phyloP scores from a whole-genome alignment of 2,113 vertebrate genomes.

The Anolis carolinensis region DNA sequence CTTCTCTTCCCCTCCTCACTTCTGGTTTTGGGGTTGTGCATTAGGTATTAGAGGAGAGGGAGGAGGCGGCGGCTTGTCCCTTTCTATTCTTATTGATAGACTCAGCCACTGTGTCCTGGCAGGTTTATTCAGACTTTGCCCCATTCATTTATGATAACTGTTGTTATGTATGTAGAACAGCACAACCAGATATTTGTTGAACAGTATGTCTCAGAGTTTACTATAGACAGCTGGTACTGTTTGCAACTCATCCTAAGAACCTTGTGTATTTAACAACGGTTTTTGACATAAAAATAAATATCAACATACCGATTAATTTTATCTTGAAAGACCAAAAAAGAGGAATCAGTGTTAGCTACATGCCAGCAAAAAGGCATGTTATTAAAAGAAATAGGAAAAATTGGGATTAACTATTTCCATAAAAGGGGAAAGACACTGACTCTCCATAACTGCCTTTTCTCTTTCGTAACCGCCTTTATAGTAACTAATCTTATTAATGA shows the following conservation, averaged over 20 bases:
- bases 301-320: not conserved
- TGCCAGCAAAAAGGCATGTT: not conserved
- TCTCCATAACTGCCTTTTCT: constrained; percentile 43
- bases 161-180: too few relatives aligned
- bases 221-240: not conserved
- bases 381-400: not conserved
- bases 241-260: not conserved
- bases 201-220: not conserved
- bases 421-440: not conserved
- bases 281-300: not conserved
- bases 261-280: not conserved
- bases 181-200: not conserved
- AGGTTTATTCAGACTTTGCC: too few relatives aligned
- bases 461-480: constrained; percentile 52
- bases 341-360: not conserved
- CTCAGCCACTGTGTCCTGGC: too few relatives aligned
- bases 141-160: too few relatives aligned
- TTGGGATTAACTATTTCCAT: not conserved
- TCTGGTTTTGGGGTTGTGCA: too few relatives aligned
- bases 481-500: constrained; percentile 56
- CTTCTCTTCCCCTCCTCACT: too few relatives aligned
- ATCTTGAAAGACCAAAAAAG: not conserved
- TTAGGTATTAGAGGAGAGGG: too few relatives aligned
- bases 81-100: too few relatives aligned
- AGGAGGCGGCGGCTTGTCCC: too few relatives aligned